Evolutionary conservation across 1,140 invertebrate genomes (phyloP).

Genomic region (Drepana arcuata): DNA sequence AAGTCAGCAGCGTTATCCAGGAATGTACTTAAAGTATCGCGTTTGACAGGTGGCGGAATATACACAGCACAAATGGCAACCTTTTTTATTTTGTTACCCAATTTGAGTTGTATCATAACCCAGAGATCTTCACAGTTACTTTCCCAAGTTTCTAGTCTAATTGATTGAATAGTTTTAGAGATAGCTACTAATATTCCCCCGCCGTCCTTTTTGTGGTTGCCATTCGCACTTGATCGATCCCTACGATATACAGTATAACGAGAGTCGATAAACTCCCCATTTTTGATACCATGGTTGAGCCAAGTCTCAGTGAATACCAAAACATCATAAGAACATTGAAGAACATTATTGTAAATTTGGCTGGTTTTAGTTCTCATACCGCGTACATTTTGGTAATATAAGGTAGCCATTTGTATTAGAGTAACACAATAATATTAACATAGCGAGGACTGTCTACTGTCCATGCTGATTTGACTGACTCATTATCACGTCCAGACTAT

Average conservation of each 20-base stretch:
- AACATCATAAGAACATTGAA: neutral
- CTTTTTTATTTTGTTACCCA: neutral
- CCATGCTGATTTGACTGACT: too few relatives aligned
- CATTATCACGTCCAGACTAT: too few relatives aligned
- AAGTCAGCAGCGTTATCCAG: neutral
- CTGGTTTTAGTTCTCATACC: too few relatives aligned
- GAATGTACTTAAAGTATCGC: neutral
- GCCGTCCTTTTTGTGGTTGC: neutral
- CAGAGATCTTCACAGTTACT: neutral
- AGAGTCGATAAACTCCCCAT: neutral
- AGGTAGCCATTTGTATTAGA: neutral
- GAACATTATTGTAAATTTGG: neutral
- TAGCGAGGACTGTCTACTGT: neutral
- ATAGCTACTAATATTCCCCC: neutral
- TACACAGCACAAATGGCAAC: neutral
- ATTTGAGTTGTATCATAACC: neutral
- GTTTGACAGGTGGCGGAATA: neutral
- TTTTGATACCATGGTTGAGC: neutral
- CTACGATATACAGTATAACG: neutral
- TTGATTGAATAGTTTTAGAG: neutral
- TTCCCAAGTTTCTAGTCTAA: neutral
- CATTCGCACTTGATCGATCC: neutral
- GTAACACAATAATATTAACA: neutral
- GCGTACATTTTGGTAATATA: neutral
- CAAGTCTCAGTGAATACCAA: neutral